Conservation (phyloP, 2,113 vertebrate species). For the Mirounga angustirostris region DNA sequence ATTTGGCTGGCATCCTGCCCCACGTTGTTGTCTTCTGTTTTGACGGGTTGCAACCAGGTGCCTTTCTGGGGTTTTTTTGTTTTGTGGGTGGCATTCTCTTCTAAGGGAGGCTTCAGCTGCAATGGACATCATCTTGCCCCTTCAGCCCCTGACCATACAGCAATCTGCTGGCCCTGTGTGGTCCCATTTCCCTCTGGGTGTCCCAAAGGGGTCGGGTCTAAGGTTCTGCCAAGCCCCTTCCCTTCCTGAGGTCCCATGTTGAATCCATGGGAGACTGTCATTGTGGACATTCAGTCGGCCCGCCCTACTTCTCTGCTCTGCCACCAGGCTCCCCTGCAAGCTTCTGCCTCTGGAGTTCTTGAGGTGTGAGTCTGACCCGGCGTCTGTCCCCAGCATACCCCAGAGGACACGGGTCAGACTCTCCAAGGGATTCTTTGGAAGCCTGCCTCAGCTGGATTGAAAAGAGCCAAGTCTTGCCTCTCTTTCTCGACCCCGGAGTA, state of each 20-base stretch:
- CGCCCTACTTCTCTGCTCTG: background rate
- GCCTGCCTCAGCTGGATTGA: background rate
- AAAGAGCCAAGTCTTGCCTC: background rate
- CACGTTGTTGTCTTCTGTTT: background rate
- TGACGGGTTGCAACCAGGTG: background rate
- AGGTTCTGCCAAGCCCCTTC: background rate
- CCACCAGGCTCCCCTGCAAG: background rate
- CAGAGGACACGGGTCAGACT: background rate
- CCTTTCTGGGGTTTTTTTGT: background rate
- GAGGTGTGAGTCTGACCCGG: background rate
- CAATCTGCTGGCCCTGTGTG: background rate
- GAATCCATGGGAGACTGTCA: background rate
- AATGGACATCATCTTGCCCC: background rate
- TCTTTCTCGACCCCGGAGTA: rapidly evolving
- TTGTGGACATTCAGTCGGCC: background rate
- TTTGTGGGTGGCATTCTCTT: background rate
- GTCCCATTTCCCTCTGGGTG: background rate
- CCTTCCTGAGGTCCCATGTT: background rate
- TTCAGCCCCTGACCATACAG: background rate
- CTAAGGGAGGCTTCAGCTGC: background rate
- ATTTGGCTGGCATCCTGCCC: no score
- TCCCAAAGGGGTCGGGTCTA: background rate
- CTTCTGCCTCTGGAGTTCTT: background rate
- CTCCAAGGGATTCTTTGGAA: conserved; percentile 13
- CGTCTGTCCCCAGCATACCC: background rate